phyloP scores from a whole-genome alignment of 2,888 invertebrate species.

The Hirtodrosophila duncani region DNA sequence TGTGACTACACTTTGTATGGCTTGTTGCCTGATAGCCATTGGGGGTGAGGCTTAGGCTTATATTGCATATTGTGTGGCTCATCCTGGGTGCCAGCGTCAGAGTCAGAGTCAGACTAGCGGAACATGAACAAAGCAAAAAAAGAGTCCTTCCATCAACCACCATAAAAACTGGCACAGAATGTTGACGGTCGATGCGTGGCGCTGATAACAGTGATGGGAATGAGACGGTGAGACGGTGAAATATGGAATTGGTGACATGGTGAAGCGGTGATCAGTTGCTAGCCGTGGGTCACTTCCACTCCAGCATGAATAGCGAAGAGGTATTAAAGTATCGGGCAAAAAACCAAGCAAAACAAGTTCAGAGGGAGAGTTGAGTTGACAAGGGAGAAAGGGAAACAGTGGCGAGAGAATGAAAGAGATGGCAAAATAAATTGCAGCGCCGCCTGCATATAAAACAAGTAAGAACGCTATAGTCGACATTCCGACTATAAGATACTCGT shows the following conservation, averaged over 20 bases:
- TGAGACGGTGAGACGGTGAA: neutral
- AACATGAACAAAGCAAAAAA: no score
- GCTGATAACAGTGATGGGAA: slow-evolving; percentile 24
- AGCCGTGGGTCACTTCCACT: slow-evolving; percentile 31
- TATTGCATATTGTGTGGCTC: no score
- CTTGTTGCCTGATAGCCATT: no score
- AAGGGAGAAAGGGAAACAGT: neutral
- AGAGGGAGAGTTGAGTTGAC: neutral
- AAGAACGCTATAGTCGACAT: no score
- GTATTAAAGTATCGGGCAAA: slow-evolving; percentile 61
- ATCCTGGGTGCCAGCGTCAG: no score
- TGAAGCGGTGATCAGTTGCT: neutral
- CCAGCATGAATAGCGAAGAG: slow-evolving; percentile 56
- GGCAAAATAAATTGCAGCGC: slow-evolving; percentile 62
- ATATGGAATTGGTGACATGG: neutral
- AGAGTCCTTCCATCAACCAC: no score
- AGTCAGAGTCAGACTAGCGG: no score
- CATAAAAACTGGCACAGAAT: no score
- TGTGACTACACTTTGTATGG: no score
- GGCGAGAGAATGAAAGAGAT: slow-evolving; percentile 10
- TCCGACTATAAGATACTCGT: no score
- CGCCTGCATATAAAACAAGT: slow-evolving; percentile 47
- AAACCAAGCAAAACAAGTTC: no score
- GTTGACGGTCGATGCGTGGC: slow-evolving; percentile 33
- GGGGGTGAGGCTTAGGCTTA: no score